Evolutionary conservation across 1,140 invertebrate species (phyloP), one percentile per base, ranked within the genome.

Genomic region (Drosophila saltans): DNA sequence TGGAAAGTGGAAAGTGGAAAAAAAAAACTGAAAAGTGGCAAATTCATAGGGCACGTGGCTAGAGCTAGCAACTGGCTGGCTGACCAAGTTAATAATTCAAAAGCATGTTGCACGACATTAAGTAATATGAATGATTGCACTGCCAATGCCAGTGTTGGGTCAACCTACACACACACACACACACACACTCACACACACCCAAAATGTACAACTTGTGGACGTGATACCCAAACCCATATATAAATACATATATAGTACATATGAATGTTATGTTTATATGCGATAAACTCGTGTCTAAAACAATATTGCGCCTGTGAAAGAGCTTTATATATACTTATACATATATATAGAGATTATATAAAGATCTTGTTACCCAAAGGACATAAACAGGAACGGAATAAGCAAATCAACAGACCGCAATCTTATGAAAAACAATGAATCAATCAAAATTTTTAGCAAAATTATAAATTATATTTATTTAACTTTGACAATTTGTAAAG

Each of bases 41-140:
- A 48, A 48, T 48, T 48, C 45, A 48, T 48, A 24, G 16, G 16
- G 45, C 45, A 52, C 45, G 45, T 52, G 45, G 45, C 45, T 30
- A 30, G 28, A 30, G 28, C 28, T 52, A 52, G 21, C 7, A 52
- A 26, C 21, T 52, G 45, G 45, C 21, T 52, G 45, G 45, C 45
- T 26, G 16, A 48, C 16, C 45, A 48, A 48, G 41, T 52, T 52
- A 52, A 52, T 52, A 52, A 52, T 52, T 52, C 45, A 52, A 52
- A 52, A 52, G 21, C 45, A 52, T 52, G 45, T 52, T 52, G 45
- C 45, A 52, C 45, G 45, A 52, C 45, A 52, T 52, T 52, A 52
- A 52, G 45, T 52, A 52, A 52, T 52, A 52, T 52, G 45, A 52
- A 26, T 52, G 45, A 52, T 52, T 48, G 45, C 45, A 48, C 45